Conservation (phyloP, 2,797 vertebrate genomes). For the Caiman crocodilus region DNA sequence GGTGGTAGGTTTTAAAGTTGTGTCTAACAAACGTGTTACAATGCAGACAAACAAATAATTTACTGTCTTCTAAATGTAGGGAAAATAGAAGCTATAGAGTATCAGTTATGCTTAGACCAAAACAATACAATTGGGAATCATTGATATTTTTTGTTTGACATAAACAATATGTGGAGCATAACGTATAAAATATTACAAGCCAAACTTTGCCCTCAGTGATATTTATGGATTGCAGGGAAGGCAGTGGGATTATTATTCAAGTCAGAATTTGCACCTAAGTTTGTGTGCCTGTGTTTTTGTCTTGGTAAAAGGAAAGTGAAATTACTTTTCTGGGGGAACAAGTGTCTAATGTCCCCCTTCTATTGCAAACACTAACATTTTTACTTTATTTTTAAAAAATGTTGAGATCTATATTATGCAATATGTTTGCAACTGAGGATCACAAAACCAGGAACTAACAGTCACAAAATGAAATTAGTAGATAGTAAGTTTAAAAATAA, state of each 20-base stretch:
- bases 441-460: too few relatives aligned
- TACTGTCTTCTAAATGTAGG: not conserved
- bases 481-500: too few relatives aligned
- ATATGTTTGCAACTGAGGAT: not conserved
- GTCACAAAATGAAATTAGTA: too few relatives aligned
- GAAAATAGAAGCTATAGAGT: not conserved
- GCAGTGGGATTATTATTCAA: not conserved
- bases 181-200: not conserved
- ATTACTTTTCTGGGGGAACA: not conserved
- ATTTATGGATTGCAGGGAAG: not conserved
- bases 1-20: not conserved
- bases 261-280: not conserved
- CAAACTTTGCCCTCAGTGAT: not conserved
- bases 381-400: not conserved
- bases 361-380: not conserved
- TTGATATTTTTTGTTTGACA: not conserved
- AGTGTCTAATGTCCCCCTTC: not conserved
- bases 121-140: not conserved
- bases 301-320: not conserved
- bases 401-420: not conserved
- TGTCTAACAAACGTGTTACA: fast-evolving
- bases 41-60: not conserved
- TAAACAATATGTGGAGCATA: not conserved
- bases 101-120: not conserved
- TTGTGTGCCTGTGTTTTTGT: not conserved